These are phyloP conservation scores for Fabriciana adippe DNA, from an alignment of 2,888 invertebrate species.

Conservation along the genomic window DNA sequence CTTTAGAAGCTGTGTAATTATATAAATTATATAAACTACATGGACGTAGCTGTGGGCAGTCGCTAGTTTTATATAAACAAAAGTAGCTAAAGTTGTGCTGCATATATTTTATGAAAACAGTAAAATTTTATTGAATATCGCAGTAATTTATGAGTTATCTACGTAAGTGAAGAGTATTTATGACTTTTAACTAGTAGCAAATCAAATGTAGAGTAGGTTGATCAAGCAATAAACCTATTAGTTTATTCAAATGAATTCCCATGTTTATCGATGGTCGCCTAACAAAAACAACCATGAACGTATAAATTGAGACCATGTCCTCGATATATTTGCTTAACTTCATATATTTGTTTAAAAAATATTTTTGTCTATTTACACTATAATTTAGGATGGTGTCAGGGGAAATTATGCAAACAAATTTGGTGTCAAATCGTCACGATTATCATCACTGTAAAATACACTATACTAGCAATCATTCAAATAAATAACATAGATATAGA, in stretches of 20 bases:
- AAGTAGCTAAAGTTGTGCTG: too few relatives aligned
- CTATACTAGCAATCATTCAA: not conserved
- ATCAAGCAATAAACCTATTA: slow-evolving; percentile 6
- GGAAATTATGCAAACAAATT: slow-evolving; percentile 43
- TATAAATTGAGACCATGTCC: slow-evolving; percentile 18
- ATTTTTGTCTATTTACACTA: slow-evolving; percentile 20
- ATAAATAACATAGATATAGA: slow-evolving; percentile 7
- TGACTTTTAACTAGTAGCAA: not conserved
- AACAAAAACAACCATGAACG: not conserved
- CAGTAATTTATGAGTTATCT: too few relatives aligned
- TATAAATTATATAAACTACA: too few relatives aligned
- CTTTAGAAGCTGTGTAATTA: too few relatives aligned
- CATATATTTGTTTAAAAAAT: slow-evolving; percentile 36
- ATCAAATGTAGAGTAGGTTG: slow-evolving; percentile 5
- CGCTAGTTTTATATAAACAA: too few relatives aligned
- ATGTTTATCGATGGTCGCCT: not conserved
- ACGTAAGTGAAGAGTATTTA: too few relatives aligned
- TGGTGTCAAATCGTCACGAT: slow-evolving; percentile 48
- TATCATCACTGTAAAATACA: not conserved
- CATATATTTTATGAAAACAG: too few relatives aligned
- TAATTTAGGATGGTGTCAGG: too few relatives aligned
- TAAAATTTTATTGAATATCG: too few relatives aligned
- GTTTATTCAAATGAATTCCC: slow-evolving; percentile 5
- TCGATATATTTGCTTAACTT: slow-evolving; percentile 27
- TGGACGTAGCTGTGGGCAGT: too few relatives aligned